Conservation (phyloP, 2,797 vertebrate species). For the Lepidocolaptes lacrymiger region DNA sequence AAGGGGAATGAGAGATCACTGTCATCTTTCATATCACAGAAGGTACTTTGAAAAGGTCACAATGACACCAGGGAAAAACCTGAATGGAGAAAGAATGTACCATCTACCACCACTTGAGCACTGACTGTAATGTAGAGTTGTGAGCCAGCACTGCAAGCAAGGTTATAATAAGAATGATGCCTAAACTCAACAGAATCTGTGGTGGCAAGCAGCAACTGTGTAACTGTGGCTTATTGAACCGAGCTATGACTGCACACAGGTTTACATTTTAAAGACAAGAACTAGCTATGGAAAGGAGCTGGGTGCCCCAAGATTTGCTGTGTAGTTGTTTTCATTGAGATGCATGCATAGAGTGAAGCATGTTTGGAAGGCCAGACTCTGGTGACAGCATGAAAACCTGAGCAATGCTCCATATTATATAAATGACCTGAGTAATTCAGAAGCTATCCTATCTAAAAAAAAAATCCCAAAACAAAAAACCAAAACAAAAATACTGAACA, state of each 20-base stretch:
- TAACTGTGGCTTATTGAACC: background rate
- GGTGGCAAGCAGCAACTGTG: background rate
- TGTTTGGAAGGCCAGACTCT: background rate
- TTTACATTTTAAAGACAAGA: background rate
- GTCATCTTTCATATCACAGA: background rate
- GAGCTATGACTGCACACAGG: background rate
- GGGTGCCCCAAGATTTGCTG: background rate
- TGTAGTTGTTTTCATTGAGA: background rate
- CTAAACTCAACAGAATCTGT: background rate
- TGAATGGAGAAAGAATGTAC: background rate
- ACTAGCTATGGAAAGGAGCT: background rate
- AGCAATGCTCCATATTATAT: background rate
- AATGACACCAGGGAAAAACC: background rate
- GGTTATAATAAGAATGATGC: background rate
- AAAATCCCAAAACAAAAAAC: background rate
- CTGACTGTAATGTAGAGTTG: background rate
- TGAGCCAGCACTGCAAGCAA: background rate
- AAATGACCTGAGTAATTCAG: background rate
- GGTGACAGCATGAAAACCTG: background rate
- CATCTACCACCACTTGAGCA: background rate
- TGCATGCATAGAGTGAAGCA: fast-evolving
- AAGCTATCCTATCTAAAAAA: background rate
- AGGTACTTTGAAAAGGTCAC: slow-evolving; percentile 42
- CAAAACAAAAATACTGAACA: too few relatives aligned
- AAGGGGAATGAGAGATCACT: slow-evolving; percentile 12